Evolutionary conservation across 1,140 invertebrate genomes (phyloP).

Genomic region (Steinernema khuongi): DNA sequence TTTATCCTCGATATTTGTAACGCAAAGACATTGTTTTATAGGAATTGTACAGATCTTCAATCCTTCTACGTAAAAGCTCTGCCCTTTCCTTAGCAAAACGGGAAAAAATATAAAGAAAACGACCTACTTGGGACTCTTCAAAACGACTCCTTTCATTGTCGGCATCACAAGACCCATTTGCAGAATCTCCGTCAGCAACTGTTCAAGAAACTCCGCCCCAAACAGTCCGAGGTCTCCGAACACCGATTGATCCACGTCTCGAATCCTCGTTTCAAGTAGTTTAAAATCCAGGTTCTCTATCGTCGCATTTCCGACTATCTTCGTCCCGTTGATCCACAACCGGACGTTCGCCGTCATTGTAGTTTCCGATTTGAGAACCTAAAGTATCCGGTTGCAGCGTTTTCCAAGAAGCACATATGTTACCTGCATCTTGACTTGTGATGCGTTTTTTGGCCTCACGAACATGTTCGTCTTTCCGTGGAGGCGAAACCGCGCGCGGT

Average conservation of each 20-base stretch:
- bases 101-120: not conserved
- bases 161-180: conserved; percentile 56
- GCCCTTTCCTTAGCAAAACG: not conserved
- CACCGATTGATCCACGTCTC: conserved; percentile 54
- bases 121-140: conserved; percentile 57
- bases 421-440: conserved; percentile 42
- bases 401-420: conserved; percentile 12
- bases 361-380: conserved; percentile 51
- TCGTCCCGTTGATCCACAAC: conserved; percentile 44
- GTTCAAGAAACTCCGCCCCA: conserved; percentile 57
- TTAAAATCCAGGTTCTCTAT: conserved; percentile 58
- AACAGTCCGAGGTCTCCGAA: conserved; percentile 57
- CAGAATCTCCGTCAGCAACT: conserved; percentile 56
- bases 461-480: conserved; percentile 56
- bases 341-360: conserved; percentile 57
- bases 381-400: conserved; percentile 14
- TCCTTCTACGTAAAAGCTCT: no score
- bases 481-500: conserved; percentile 49
- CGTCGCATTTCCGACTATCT: conserved; percentile 44
- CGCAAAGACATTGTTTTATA: no score
- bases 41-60: no score
- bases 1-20: no score
- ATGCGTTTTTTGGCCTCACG: conserved; percentile 40
- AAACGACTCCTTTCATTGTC: conserved; percentile 53
- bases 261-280: conserved; percentile 41